Evolutionary conservation across 2,113 vertebrate genomes (phyloP), one percentile per base, ranked within the genome.

Genomic region (Camelus bactrianus): DNA sequence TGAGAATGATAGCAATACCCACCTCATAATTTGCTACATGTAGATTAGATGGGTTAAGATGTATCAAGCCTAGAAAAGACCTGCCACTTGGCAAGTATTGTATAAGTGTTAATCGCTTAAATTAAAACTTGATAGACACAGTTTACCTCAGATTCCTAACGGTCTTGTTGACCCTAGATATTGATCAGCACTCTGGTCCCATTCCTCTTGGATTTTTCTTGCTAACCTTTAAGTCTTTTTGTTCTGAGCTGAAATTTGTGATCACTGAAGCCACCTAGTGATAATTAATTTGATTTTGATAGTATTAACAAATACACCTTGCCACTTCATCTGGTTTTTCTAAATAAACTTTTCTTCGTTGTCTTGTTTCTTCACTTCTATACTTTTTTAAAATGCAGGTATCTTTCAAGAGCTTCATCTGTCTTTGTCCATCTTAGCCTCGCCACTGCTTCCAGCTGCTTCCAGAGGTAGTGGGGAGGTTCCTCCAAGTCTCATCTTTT

Each of bases 271-370:
- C 46, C 28, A 38, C 32, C 42, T 52, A 13, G 64, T 56, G 35
- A 35, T 79, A 72, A 65, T 82, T 84, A 2, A 62, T 54, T 89
- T 73, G 35, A 54, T 85, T 93, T 97, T 62, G n/a, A 54, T 60
- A 80, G 9, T 90, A 12, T 65, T 73, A 26, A 64, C 35, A 62
- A 87, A 28, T 60, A 56, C 38, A 52, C 75, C n/a, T 90, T 86
- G 19, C 70, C 5, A 0, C 54, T 54, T 93, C 19, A 62, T 50
- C 54, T 93, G 26, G 10, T 46, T 91, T 94, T 90, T 56, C 38
- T 54, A 73, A 93, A 77, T 35, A 32, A 82, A 38, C 38, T 42
- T 42, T 42, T 42, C 38, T 42, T 42, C 5, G 38, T 42, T 42
- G 28, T 73, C n/a, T 38, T 56, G 1, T 73, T 35, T 46, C 32